Base-by-base conservation (phyloP, 2,888 invertebrate genomes). In the Stenurella melanura region DNA sequence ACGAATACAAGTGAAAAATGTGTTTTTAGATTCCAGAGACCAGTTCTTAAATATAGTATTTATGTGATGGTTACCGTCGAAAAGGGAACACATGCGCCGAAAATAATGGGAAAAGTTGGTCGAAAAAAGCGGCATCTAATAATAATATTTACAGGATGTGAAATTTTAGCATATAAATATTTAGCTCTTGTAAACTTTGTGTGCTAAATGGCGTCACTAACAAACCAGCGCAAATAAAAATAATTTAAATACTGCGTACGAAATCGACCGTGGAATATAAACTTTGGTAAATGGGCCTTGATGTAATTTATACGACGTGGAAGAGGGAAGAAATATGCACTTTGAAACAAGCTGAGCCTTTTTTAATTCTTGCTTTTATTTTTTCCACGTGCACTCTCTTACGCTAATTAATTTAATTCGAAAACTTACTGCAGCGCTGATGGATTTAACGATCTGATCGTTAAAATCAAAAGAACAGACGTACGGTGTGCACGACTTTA, bases 221-320 rank as follows among this genome's bases (percentile, higher is more conserved):
- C 84, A 81, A 85, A 84, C 84, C 81, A 80, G 81, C 80, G 73
- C 77, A 85, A 83, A 85, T 85, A 84, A 85, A 70, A 86, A 85
- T 85, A 85, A 85, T 85, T 85, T 84, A 83, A 85, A 85, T 85
- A 84, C 84, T 85, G 80, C 77, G 83, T 83, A 83, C 81, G 85
- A 86, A 87, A 87, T 87, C 85, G 86, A 85, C 82, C 86, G 85
- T 83, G 86, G 86, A 85, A 86, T 86, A 87, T 86, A 86, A 86
- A 85, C 82, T 84, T 80, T 68, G 81, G 81, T 83, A 85, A 86
- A 84, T 84, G 86, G 83, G 80, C 80, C 83, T 79, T 78, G 80
- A 67, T 79, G 81, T 81, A 84, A 86, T 86, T 86, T 86, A 86
- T 86, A 83, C 75, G 78, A 69, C 77, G 81, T 78, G 64, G 63